Conservation (phyloP, 2,797 vertebrate genomes). For the Rhinichthys osculus region DNA sequence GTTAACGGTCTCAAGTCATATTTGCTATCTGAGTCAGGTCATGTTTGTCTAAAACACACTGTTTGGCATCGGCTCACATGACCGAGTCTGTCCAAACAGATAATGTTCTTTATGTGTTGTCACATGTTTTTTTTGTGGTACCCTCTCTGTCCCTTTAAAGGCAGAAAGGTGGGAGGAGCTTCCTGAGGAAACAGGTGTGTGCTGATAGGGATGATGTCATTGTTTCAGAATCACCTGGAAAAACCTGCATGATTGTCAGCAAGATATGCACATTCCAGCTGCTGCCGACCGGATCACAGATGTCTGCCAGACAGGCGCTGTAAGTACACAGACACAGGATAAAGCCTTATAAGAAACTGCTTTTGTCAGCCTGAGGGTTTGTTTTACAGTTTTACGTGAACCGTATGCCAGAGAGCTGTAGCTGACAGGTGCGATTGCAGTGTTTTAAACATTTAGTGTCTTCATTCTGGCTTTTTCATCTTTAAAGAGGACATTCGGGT, state of each 20-base stretch:
- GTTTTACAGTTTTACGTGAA: neutral
- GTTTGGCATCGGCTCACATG: conserved; percentile 46
- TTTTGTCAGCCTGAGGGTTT: conserved; percentile 37
- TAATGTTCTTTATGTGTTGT: conserved; percentile 27
- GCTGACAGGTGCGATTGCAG: conserved; percentile 20
- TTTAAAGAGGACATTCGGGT: conserved; percentile 12
- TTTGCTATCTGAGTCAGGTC: conserved; percentile 27
- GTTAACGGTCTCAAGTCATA: conserved; percentile 15
- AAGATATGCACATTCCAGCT: conserved; percentile 51
- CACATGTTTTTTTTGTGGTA: neutral
- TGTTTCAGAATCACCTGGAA: conserved; percentile 76
- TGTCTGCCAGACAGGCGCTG: conserved; percentile 29
- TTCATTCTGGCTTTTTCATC: conserved; percentile 5
- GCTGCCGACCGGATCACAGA: conserved; percentile 47
- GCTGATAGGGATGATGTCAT: conserved; percentile 78
- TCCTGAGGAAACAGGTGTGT: conserved; percentile 77
- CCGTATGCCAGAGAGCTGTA: conserved; percentile 5
- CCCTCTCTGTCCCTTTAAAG: conserved; percentile 64
- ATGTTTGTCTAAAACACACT: conserved; percentile 30
- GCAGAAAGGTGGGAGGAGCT: conserved; percentile 63
- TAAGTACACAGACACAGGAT: conserved; percentile 45
- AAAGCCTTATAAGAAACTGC: conserved; percentile 17
- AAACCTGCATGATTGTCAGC: conserved; percentile 59
- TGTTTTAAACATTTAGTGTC: conserved; percentile 39
- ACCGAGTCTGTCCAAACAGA: conserved; percentile 48